Evolutionary conservation across 2,888 invertebrate species (phyloP), one percentile per base, ranked within the genome.

Genomic region (Cylloceria caligata): DNA sequence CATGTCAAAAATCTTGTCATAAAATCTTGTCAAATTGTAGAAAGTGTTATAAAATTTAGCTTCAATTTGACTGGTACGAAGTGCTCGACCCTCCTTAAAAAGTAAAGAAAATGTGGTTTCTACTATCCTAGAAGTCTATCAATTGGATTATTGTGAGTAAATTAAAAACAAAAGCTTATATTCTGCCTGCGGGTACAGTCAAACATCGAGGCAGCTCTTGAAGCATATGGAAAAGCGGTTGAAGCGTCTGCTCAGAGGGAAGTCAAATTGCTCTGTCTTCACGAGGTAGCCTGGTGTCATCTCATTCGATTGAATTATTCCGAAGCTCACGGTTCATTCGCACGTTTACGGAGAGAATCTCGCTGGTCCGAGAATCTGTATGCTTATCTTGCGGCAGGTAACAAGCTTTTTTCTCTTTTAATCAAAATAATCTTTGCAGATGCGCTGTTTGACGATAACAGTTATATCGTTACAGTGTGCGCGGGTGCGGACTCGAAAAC

Each of bases 271-370:
- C 93, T 96, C 60, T 94, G 95, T 85, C 89, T 94, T 39, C 94
- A 95, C 89, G 95, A 96, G 91, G 94, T 95, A 67, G 95, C 95
- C 67, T 96, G 96, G 96, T 95, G 95, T 88, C 94, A 95, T 87
- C 89, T 96, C 49, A 94, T 96, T 84, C 94, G 94, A 81, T 91
- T 96, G 80, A 94, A 95, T 86, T 96, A 94, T 92, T 90, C 91
- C 19, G 93, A 94, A 81, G 94, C 95, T 2, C 93, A 93, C 86
- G 89, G 88, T 57, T 94, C 94, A 42, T 95, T 95, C 86, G 88
- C 92, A 9, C 94, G 94, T 85, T 91, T 96, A 62, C 94, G 94
- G 84, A 93, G 93, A 67, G 94, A 94, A 75, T 95, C 95, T 49
- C 93, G 95, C 84, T 96, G 96, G 95, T 95, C 95, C 34, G 94